These are phyloP conservation scores for Dascillus cervinus DNA, from an alignment of 2,888 invertebrate genomes.

Conservation along the genomic window DNA sequence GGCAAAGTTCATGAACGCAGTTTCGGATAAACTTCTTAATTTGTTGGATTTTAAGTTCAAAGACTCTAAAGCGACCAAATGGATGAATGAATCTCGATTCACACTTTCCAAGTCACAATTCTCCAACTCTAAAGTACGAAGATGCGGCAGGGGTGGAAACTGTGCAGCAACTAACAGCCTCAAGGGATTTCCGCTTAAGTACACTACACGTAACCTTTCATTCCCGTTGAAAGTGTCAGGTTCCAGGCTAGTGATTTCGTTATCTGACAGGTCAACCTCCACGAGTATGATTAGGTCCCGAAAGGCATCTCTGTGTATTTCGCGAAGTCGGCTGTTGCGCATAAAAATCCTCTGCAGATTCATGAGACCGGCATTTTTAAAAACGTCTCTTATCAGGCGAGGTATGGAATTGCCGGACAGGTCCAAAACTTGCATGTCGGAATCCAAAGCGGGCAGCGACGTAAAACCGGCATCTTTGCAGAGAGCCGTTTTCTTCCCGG, in stretches of 20 bases:
- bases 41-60: conserved; percentile 76
- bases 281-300: conserved; percentile 75
- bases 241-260: conserved; percentile 65
- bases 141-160: conserved; percentile 74
- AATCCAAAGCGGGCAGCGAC: conserved; percentile 65
- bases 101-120: conserved; percentile 70
- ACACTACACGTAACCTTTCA: conserved; percentile 69
- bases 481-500: conserved; percentile 82
- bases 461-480: conserved; percentile 77
- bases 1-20: conserved; percentile 62
- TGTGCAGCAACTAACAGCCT: conserved; percentile 64
- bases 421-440: conserved; percentile 79
- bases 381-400: conserved; percentile 68
- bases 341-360: conserved; percentile 80
- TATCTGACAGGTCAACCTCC: conserved; percentile 81
- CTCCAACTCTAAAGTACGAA: conserved; percentile 72
- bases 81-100: conserved; percentile 69
- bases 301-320: conserved; percentile 79
- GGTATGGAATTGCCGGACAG: conserved; percentile 74
- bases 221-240: conserved; percentile 78
- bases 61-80: conserved; percentile 64
- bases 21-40: conserved; percentile 60
- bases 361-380: conserved; percentile 68
- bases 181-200: conserved; percentile 76
- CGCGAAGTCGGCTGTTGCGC: conserved; percentile 64